Percentiles rank a stretch among this genome's conserved stretches.
Evolutionary conservation across 1,140 invertebrate species (phyloP).

Genomic region (Megalonaias nervosa): DNA sequence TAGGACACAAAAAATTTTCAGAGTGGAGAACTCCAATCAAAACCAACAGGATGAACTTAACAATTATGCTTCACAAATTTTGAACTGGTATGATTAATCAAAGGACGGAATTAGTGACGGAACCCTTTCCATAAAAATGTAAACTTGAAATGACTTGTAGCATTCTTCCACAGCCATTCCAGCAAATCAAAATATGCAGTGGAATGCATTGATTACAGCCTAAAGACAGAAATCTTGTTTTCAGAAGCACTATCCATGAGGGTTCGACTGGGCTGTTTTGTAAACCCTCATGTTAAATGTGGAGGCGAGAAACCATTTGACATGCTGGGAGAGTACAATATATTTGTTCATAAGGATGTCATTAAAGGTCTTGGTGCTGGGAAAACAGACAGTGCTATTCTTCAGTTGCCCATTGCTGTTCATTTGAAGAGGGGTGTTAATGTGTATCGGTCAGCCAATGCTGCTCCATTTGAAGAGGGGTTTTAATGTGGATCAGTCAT

Average conservation of each 20-base stretch:
- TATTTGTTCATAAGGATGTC: slow-evolving; percentile 17
- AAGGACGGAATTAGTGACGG: too few relatives aligned
- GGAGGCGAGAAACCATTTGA: slow-evolving; percentile 16
- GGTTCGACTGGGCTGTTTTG: slow-evolving; percentile 10
- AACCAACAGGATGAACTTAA: too few relatives aligned
- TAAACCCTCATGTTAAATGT: slow-evolving; percentile 13
- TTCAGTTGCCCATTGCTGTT: neutral
- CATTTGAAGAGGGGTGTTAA: too few relatives aligned
- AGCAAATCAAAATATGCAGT: slow-evolving; percentile 19
- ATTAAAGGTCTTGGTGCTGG: slow-evolving; percentile 19
- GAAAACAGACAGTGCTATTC: slow-evolving; percentile 20
- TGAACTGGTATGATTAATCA: too few relatives aligned
- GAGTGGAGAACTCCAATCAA: too few relatives aligned
- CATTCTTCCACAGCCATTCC: slow-evolving; percentile 12
- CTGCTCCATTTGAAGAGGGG: too few relatives aligned
- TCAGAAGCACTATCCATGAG: slow-evolving; percentile 6
- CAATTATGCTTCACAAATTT: too few relatives aligned
- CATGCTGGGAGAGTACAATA: slow-evolving; percentile 27
- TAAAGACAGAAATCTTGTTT: slow-evolving; percentile 22
- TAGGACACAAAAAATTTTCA: too few relatives aligned
- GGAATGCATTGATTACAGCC: slow-evolving; percentile 6
- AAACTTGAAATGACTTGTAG: slow-evolving; percentile 11
- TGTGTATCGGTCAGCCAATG: too few relatives aligned
- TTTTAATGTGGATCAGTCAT: too few relatives aligned
- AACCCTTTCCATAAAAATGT: too few relatives aligned